phyloP scores from a whole-genome alignment of 2,797 vertebrate species.

The Miichthys miiuy region DNA sequence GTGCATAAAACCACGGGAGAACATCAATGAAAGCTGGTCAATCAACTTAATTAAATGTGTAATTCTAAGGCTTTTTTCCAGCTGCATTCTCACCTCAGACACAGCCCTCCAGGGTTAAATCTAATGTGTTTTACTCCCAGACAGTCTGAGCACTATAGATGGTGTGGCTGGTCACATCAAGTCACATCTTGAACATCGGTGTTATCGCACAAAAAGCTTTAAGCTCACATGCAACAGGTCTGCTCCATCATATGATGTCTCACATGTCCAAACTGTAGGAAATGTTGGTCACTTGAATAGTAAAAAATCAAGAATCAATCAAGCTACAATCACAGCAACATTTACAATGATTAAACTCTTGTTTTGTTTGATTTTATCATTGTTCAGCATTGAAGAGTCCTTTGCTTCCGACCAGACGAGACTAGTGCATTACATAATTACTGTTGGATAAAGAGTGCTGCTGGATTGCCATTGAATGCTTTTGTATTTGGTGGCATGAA shows the following conservation, averaged over 20 bases:
- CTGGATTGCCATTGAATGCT: not conserved
- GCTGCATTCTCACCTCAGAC: slow-evolving; percentile 29
- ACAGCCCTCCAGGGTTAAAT: slow-evolving; percentile 28
- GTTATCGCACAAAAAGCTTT: slow-evolving; percentile 1
- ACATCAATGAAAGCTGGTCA: slow-evolving; percentile 31
- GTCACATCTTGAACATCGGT: not conserved
- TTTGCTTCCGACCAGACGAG: slow-evolving; percentile 12
- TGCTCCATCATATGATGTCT: not conserved
- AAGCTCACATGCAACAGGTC: not conserved
- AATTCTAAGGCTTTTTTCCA: slow-evolving; percentile 11
- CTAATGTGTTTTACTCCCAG: slow-evolving; percentile 38
- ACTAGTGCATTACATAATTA: not conserved
- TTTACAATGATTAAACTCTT: not conserved
- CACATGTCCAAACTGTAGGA: too few species aligned
- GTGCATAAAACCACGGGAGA: not conserved
- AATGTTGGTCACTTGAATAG: too few species aligned
- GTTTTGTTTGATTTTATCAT: not conserved
- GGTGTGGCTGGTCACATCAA: not conserved
- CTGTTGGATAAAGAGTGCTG: slow-evolving; percentile 1
- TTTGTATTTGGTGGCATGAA: slow-evolving; percentile 32
- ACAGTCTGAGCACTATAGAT: slow-evolving; percentile 20
- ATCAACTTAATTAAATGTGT: slow-evolving; percentile 51
- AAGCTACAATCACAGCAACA: too few species aligned
- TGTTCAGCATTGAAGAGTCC: slow-evolving; percentile 15
- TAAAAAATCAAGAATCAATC: too few species aligned